phyloP scores from a whole-genome alignment of 2,888 invertebrate genomes.

The Microctonus hyperodae region DNA sequence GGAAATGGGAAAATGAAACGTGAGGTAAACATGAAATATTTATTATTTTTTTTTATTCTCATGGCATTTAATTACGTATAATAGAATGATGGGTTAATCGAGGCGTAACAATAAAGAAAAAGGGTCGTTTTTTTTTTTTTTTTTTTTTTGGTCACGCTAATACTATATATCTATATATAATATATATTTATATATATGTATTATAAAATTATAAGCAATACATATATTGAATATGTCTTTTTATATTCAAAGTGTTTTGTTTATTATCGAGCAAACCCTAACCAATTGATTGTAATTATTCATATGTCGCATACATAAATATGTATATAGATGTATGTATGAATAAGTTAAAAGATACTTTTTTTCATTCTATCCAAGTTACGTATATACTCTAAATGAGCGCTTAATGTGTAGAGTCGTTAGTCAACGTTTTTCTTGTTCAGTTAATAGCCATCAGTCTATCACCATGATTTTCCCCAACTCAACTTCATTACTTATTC shows the following conservation, averaged over 20 bases:
- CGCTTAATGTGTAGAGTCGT: neutral
- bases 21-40: neutral
- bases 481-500: slow-evolving; percentile 24
- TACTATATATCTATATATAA: neutral
- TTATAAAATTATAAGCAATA: slow-evolving; percentile 54
- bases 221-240: slow-evolving; percentile 40
- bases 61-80: slow-evolving; percentile 35
- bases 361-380: too few species aligned
- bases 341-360: too few species aligned
- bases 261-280: neutral
- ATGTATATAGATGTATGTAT: neutral
- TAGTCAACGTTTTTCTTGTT: slow-evolving; percentile 3
- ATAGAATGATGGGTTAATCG: slow-evolving; percentile 38
- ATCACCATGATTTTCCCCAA: neutral
- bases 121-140: too few species aligned
- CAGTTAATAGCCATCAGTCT: neutral
- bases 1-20: neutral
- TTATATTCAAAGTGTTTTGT: too few species aligned
- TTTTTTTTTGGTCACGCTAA: too few species aligned
- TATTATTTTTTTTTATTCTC: slow-evolving; percentile 30
- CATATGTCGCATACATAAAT: slow-evolving; percentile 12
- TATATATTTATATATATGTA: slow-evolving; percentile 38
- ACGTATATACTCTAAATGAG: neutral
- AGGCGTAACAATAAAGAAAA: slow-evolving; percentile 42
- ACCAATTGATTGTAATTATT: slow-evolving; percentile 8